Evolutionary conservation across 1,140 invertebrate genomes (phyloP).

Genomic region (Gryon sp.): DNA sequence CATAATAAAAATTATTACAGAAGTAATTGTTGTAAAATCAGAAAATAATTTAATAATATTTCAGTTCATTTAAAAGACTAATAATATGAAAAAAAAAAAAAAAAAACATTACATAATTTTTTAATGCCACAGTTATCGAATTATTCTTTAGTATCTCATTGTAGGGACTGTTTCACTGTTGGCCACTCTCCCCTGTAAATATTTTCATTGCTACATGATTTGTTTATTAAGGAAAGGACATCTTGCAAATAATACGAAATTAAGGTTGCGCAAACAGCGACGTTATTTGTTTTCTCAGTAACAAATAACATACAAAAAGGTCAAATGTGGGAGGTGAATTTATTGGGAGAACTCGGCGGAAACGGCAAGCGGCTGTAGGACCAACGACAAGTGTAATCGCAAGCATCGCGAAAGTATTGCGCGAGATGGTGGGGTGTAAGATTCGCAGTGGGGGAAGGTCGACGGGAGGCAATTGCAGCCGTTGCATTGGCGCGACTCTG

Average conservation of each 20-base stretch:
- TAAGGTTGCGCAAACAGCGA: conserved; percentile 17
- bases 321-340: conserved; percentile 43
- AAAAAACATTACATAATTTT: too few species aligned
- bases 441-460: conserved; percentile 9
- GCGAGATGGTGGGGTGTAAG: conserved; percentile 50
- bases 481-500: conserved; percentile 69
- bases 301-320: conserved; percentile 51
- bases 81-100: too few species aligned
- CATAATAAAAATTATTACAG: too few species aligned
- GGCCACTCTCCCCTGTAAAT: too few species aligned
- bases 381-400: conserved; percentile 50
- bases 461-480: conserved; percentile 63
- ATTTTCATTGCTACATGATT: too few species aligned
- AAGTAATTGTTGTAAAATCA: too few species aligned
- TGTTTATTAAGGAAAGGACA: too few species aligned
- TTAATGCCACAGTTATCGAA: too few species aligned
- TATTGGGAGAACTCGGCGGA: conserved; percentile 28
- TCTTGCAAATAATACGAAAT: conserved; percentile 33
- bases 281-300: conserved; percentile 43
- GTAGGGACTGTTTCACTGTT: too few species aligned
- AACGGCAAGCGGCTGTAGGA: conserved; percentile 18
- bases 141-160: too few species aligned
- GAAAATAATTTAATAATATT: too few species aligned
- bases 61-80: too few species aligned
- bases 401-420: conserved; percentile 28